Evolutionary conservation across 2,888 invertebrate species (phyloP).

Genomic region (Craniophora ligustri): DNA sequence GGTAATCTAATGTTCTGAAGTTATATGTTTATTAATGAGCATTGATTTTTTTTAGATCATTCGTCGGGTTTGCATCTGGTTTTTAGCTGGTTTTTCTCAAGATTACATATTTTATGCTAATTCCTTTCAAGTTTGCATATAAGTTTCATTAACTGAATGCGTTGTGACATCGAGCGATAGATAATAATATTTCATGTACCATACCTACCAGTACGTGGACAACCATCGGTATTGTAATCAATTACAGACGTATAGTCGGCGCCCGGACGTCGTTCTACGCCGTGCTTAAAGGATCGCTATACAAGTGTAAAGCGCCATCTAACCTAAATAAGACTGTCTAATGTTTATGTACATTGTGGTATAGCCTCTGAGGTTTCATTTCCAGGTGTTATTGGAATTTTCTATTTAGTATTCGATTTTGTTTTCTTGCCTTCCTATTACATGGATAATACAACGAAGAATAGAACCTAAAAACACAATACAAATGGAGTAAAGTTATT

Average conservation of each 20-base stretch:
- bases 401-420: no score
- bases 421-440: no score
- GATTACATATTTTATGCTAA: slow-evolving; percentile 3
- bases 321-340: no score
- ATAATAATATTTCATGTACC: slow-evolving; percentile 5
- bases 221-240: neutral
- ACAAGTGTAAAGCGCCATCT: no score
- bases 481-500: no score
- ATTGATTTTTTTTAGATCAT: neutral
- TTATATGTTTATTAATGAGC: neutral
- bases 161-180: neutral
- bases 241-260: neutral
- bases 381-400: no score
- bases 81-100: neutral
- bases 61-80: no score
- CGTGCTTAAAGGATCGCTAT: no score
- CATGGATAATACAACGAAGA: no score
- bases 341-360: no score
- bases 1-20: slow-evolving; percentile 7
- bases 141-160: slow-evolving; percentile 1
- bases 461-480: no score
- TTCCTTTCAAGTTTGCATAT: slow-evolving; percentile 2
- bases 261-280: neutral
- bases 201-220: neutral
- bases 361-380: no score